Evolutionary conservation across 2,113 vertebrate species (phyloP).

Genomic region (Myotis yumanensis): DNA sequence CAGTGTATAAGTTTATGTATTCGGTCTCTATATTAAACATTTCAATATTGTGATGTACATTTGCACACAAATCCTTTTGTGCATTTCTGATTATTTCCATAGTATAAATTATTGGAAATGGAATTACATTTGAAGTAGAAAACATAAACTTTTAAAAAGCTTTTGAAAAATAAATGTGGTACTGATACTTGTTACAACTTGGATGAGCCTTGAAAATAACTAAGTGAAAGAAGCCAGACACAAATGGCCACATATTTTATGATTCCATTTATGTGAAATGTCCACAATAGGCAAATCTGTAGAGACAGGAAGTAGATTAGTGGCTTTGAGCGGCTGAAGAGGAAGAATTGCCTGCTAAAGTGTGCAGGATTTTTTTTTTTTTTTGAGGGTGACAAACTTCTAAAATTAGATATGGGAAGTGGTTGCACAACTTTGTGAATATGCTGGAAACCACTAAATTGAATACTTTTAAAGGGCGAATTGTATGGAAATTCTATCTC

Average conservation of each 20-base stretch:
- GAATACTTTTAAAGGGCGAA: background rate
- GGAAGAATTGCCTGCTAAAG: background rate
- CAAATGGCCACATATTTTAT: background rate
- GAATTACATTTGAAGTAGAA: background rate
- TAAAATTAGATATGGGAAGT: background rate
- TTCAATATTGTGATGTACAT: background rate
- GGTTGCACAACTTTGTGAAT: background rate
- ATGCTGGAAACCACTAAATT: background rate
- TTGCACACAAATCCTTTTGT: background rate
- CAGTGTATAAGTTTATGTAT: background rate
- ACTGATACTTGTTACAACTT: background rate
- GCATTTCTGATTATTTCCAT: constrained; percentile 4
- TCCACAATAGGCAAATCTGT: background rate
- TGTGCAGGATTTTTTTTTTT: background rate
- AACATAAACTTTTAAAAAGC: background rate
- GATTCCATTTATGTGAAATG: background rate
- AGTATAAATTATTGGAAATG: background rate
- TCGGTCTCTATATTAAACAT: background rate
- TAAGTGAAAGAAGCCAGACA: background rate
- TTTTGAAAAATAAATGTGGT: constrained; percentile 10
- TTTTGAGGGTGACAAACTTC: background rate
- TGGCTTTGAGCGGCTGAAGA: background rate
- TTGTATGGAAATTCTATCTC: background rate
- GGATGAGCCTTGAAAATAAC: background rate
- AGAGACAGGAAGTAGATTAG: background rate